Conservation (phyloP, 2,113 vertebrate species). For the Gymnarchus niloticus region DNA sequence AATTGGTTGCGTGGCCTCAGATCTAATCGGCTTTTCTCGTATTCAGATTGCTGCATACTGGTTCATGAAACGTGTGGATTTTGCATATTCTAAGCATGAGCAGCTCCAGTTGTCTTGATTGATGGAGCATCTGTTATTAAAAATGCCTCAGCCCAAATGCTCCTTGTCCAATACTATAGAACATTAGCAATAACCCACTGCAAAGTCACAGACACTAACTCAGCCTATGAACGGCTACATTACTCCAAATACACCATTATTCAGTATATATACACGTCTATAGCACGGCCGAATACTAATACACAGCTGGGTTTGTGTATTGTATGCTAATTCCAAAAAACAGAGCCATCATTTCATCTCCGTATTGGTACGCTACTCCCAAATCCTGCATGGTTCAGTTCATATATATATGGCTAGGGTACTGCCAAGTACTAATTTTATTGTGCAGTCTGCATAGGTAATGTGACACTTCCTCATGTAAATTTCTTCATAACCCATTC, state of each 20-base stretch:
- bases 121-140: too few species aligned
- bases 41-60: background rate
- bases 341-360: background rate
- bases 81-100: background rate
- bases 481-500: background rate
- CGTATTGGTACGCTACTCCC: background rate
- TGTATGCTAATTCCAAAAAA: background rate
- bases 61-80: background rate
- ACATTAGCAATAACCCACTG: background rate
- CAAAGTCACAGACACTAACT: background rate
- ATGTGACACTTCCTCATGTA: background rate
- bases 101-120: too few species aligned
- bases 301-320: background rate
- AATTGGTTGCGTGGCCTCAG: background rate
- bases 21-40: background rate
- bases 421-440: background rate
- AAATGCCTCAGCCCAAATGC: too few species aligned
- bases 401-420: background rate
- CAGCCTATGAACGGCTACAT: background rate
- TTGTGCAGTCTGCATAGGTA: background rate
- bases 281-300: too few species aligned
- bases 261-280: too few species aligned
- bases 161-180: too few species aligned
- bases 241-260: background rate
- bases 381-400: background rate